phyloP scores from a whole-genome alignment of 2,113 vertebrate species.

The Etia nguti region DNA sequence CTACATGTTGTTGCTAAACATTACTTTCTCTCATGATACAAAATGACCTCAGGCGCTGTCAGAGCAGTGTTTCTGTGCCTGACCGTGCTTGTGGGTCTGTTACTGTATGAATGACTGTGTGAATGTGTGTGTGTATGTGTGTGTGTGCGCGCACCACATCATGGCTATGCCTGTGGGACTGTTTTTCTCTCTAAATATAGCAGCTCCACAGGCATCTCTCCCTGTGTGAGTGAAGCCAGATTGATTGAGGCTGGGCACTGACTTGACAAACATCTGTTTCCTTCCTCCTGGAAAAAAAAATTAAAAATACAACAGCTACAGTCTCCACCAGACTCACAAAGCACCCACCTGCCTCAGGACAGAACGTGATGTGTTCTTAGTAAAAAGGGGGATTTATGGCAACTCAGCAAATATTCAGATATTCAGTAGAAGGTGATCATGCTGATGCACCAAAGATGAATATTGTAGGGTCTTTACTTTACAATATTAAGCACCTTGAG shows the following conservation, averaged over 20 bases:
- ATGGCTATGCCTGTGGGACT: not conserved
- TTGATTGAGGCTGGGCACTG: constrained; percentile 36
- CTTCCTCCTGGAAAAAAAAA: constrained; percentile 13
- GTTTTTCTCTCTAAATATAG: constrained; percentile 20
- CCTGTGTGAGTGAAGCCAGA: constrained; percentile 11
- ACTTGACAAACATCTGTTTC: constrained; percentile 42
- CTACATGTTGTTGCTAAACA: not conserved
- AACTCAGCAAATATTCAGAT: not conserved
- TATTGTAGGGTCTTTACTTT: not conserved
- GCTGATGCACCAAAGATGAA: not conserved
- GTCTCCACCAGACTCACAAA: not conserved
- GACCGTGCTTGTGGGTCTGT: not conserved
- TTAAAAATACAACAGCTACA: not conserved
- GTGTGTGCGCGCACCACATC: not conserved
- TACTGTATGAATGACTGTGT: not conserved
- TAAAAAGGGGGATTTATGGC: not conserved
- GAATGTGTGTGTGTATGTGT: not conserved
- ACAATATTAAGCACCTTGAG: not conserved
- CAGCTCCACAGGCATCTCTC: not conserved
- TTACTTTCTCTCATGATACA: not conserved
- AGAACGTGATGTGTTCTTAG: not conserved
- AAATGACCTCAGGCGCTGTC: not conserved
- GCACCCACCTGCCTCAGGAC: not conserved
- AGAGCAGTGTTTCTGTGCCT: not conserved
- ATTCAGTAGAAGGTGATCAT: not conserved